Evolutionary conservation across 2,797 vertebrate genomes (phyloP), one percentile per base, ranked within the genome.

Genomic region (Phoebastria nigripes): DNA sequence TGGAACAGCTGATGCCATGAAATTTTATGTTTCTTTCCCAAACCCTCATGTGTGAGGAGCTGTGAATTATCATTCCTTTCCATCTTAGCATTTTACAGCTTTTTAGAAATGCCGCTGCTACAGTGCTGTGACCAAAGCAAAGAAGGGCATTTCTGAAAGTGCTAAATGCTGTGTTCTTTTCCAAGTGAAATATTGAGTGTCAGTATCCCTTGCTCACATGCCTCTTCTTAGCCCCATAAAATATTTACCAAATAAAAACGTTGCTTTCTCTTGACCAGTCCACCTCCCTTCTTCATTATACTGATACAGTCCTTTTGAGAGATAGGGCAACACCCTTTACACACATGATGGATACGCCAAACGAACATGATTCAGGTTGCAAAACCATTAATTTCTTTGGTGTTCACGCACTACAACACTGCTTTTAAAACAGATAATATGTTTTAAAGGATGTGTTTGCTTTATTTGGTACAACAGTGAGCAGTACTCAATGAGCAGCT

Each of bases 271-370:
- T 89, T 63, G 77, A 70, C 35, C 41, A 54, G 35, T 73, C 33
- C 28, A 15, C 22, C 26, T 74, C 21, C 29, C 33, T 46, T 55
- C 44, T 54, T 54, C 33, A 4, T 39, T 44, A 39, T 41, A 39
- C 24, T 51, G 46, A 49, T 41, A 26, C 0, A 25, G 44, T 20
- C 33, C 25, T 61, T 55, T 39, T 61, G 20, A 61, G 69, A 80
- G 26, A 51, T 1, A 54, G 25, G 33, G 25, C 72, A 59, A 22
- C 22, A 61, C 8, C 29, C 28, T 74, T 73, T 21, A 39, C 44
- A 31, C 39, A 42, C 20, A 21, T 8, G 1, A 0, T 35, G 35
- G 39, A 8, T n/a, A 16, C 0, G 0, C 12, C 31, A 70, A 63
- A 89, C 51, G 11, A 87, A 59, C 9, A 9, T 4, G 29, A 51